A percentile compares a stretch with the other conserved stretches of the same genome.
Evolutionary conservation across 1,140 invertebrate species (phyloP).

Genomic region (Ips typographus): DNA sequence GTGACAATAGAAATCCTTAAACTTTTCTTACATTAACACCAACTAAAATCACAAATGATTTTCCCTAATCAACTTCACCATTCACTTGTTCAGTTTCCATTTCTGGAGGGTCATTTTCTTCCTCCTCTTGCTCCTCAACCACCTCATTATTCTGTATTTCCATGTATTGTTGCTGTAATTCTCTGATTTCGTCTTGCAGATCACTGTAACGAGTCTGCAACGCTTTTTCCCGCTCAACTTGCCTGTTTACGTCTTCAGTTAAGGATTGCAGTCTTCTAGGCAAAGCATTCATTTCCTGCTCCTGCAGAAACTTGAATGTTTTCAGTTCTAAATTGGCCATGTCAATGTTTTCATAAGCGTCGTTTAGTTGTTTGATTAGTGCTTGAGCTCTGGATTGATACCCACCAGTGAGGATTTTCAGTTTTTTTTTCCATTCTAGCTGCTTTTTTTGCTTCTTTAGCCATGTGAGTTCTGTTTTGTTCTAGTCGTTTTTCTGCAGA

Average conservation of each 20-base stretch:
- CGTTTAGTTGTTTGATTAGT: slow-evolving; percentile 87
- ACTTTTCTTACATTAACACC: too few species aligned
- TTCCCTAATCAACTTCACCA: too few species aligned
- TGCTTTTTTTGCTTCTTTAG: slow-evolving; percentile 91
- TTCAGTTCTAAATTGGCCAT: slow-evolving; percentile 85
- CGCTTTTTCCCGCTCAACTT: slow-evolving; percentile 85
- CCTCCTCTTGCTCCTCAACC: not conserved
- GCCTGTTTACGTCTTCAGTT: slow-evolving; percentile 89
- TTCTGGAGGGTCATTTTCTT: not conserved
- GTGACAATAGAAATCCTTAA: too few species aligned
- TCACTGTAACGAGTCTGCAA: slow-evolving; percentile 81
- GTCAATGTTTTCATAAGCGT: slow-evolving; percentile 87
- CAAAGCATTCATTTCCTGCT: slow-evolving; percentile 89
- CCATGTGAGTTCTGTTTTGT: slow-evolving; percentile 92
- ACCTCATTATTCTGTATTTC: slow-evolving; percentile 21
- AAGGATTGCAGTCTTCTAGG: slow-evolving; percentile 81
- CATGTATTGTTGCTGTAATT: slow-evolving; percentile 38
- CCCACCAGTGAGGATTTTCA: slow-evolving; percentile 90
- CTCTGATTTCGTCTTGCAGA: slow-evolving; percentile 59
- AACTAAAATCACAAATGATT: too few species aligned
- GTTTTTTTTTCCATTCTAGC: slow-evolving; percentile 96
- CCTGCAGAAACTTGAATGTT: slow-evolving; percentile 88
- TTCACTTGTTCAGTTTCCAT: too few species aligned
- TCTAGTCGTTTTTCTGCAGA: slow-evolving; percentile 90
- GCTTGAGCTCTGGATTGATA: slow-evolving; percentile 85